Base-by-base conservation (phyloP, 2,113 vertebrate genomes). In the Misgurnus anguillicaudatus region DNA sequence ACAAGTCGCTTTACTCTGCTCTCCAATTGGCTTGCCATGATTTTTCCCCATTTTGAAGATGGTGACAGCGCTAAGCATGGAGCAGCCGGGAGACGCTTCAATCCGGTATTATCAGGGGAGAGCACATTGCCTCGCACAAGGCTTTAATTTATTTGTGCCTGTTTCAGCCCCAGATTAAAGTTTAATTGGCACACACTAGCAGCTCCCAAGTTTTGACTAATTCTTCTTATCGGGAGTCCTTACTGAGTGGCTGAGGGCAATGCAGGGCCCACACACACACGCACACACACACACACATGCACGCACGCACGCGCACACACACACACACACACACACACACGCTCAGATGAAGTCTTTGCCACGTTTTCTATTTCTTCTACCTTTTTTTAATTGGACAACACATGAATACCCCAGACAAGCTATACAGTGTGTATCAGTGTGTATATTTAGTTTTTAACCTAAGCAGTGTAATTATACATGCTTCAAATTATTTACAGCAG, bases 101-200 rank as follows among this genome's bases (percentile, higher is more conserved):
- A 92, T 91, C 90, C 90, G 85, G 88, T 89, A 93, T 92, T 93
- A 93, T 94, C 93, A 92, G 91, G 90, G 89, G 88, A 89, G 88
- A 82, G 86, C 92, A 93, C 92, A 94, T 94, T 94, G 92, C 91
- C 84, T 87, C 89, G 92, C 90, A 93, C 89, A 90, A 93, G 91
- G 90, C 90, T 92, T 93, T 93, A 92, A 94, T 94, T 93, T 94
- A 93, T 94, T 93, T 94, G 92, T 93, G 93, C 92, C 92, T 94
- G 93, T 94, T 94, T 93, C 92, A 91, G 91, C 90, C 90, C 87
- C 89, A 93, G 92, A 94, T 94, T 93, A 93, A 93, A 94, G 92
- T 93, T 94, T 93, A 92, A 93, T 93, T 93, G 90, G 90, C 89
- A 88, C 90, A 93, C 91, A 94, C 91, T 94, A 90, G 91, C 91